Base-by-base conservation (phyloP, 2,113 vertebrate species). In the Ailuropoda melanoleuca region DNA sequence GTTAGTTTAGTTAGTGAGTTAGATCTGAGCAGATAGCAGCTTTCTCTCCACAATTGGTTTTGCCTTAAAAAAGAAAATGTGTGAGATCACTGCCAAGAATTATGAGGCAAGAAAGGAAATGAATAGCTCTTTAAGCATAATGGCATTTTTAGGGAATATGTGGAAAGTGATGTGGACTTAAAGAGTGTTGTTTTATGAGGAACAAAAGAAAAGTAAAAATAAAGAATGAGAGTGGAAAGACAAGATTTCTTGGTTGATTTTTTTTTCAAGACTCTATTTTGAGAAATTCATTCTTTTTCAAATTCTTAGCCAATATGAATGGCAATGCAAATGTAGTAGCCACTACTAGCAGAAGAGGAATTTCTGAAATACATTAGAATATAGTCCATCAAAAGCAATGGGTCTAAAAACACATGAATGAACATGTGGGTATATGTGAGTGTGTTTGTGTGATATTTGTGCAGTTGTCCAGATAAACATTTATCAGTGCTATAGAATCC, bases 251-350 rank as follows among this genome's bases (percentile, higher is more conserved):
- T 90, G 4, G 39, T 50, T 62, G 19, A 85, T 48, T 10, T 62
- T 62, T 62, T 74, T 93, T 66, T 12, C 10, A 37, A 60, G 24
- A 3, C 84, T 84, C 8, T 90, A 15, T 83, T 92, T 92, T 2
- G 26, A 97, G 23, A 80, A 94, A 82, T 83, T 72, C 15, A 77
- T 58, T 92, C 18, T 93, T 90, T 87, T 85, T 77, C 56, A 68
- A 92, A 74, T 2, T 60, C 21, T 55, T 18, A 78, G 37, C 70
- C 18, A 91, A 46, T 15, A 24, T 46, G 39, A 74, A 74, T 48
- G 34, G 18, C 39, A 78, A 62, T 15, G 6, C 23, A 48, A 91
- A 81, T 46, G 12, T 31, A 58, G 39, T 80, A 83, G 18, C 9
- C 70, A 87, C 23, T 80, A 80, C 3, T n/a, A 31, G 15, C 5